Evolutionary conservation across 2,113 vertebrate genomes (phyloP).

Genomic region (Alouatta palliata): DNA sequence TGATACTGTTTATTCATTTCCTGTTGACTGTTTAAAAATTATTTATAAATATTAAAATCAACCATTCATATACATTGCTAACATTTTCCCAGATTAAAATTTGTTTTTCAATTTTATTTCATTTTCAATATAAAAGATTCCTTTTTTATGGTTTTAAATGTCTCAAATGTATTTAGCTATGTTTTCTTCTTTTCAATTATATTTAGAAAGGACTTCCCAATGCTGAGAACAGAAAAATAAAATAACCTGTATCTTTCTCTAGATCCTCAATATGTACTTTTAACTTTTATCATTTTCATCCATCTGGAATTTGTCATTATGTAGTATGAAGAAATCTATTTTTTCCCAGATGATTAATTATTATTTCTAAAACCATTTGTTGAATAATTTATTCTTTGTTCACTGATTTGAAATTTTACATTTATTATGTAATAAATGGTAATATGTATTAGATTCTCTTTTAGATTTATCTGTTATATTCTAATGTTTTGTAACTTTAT

Average conservation of each 20-base stretch:
- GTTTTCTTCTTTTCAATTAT: not conserved
- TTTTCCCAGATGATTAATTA: slow-evolving; percentile 36
- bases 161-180: not conserved
- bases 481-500: not conserved
- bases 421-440: slow-evolving; percentile 51
- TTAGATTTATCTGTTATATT: slow-evolving; percentile 45
- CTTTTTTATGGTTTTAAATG: not conserved
- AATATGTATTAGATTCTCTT: slow-evolving; percentile 38
- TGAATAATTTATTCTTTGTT: slow-evolving; percentile 53
- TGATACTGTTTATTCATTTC: not conserved
- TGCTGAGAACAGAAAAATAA: not conserved
- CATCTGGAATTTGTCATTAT: slow-evolving; percentile 14
- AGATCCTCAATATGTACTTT: not conserved
- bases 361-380: slow-evolving; percentile 54
- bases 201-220: not conserved
- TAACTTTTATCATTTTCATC: slow-evolving; percentile 48
- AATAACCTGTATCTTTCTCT: slow-evolving; percentile 19
- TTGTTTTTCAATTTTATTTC: not conserved
- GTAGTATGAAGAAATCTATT: slow-evolving; percentile 19
- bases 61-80: not conserved
- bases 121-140: slow-evolving; percentile 24
- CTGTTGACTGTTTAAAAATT: not conserved
- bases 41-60: slow-evolving; percentile 1
- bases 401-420: slow-evolving; percentile 43
- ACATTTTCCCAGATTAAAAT: not conserved